Evolutionary conservation across 2,113 vertebrate species (phyloP).

Genomic region (Mastomys coucha): DNA sequence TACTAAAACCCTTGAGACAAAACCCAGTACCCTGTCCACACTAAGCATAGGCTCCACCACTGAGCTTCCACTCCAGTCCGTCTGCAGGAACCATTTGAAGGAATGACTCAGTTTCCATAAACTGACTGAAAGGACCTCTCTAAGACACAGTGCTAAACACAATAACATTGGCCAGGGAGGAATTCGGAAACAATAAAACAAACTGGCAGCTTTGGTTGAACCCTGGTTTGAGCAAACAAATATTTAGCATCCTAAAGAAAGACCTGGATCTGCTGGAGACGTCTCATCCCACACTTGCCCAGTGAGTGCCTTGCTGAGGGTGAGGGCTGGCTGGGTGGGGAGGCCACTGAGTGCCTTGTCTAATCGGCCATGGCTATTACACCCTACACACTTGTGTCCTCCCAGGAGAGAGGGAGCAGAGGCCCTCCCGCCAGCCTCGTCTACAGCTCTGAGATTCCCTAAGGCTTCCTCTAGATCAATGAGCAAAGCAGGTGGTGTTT

Average conservation of each 20-base stretch:
- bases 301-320: conserved; percentile 46
- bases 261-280: conserved; percentile 77
- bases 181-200: background rate
- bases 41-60: background rate
- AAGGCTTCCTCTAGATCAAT: background rate
- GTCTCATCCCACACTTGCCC: conserved; percentile 73
- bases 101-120: background rate
- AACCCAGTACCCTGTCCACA: too few relatives aligned
- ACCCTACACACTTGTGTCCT: conserved; percentile 69
- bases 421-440: background rate
- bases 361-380: conserved; percentile 61
- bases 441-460: background rate
- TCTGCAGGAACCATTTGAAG: background rate
- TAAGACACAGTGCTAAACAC: background rate
- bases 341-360: conserved; percentile 55
- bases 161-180: background rate
- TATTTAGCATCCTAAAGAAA: conserved; percentile 73
- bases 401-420: conserved; percentile 54
- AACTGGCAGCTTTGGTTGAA: conserved; percentile 60
- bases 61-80: background rate
- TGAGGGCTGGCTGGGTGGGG: background rate
- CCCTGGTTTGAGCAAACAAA: conserved; percentile 76
- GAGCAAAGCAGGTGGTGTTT: background rate
- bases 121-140: background rate
- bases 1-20: too few relatives aligned